Evolutionary conservation across 2,888 invertebrate genomes (phyloP).

Genomic region (Drosophila monieri): DNA sequence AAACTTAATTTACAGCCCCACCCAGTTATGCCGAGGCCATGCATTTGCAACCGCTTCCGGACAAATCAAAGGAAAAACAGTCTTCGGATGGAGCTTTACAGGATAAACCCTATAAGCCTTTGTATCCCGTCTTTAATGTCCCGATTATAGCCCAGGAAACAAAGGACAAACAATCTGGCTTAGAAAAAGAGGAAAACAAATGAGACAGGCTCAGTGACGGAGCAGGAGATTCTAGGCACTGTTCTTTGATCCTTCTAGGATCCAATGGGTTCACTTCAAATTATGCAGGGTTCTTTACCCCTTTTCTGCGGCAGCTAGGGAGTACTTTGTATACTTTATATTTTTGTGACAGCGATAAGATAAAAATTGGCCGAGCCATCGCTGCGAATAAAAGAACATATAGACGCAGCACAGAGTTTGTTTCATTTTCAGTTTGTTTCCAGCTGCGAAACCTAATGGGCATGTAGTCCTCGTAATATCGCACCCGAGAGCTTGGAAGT

Average conservation of each 20-base stretch:
- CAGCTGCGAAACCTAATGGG: constrained; percentile 27
- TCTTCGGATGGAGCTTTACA: constrained; percentile 11
- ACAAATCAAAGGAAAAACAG: constrained; percentile 27
- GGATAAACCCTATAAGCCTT: constrained; percentile 61
- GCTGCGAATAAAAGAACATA: constrained; percentile 10
- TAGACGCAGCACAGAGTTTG: constrained; percentile 39
- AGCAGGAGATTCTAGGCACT: not conserved
- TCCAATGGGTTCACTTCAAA: not conserved
- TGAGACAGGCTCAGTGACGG: not conserved
- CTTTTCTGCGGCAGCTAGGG: constrained; percentile 34
- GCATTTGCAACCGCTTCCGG: constrained; percentile 59
- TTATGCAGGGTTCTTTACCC: constrained; percentile 1
- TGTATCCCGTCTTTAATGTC: constrained; percentile 78
- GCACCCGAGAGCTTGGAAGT: constrained; percentile 28
- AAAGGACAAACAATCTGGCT: not conserved
- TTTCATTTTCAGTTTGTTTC: constrained; percentile 63
- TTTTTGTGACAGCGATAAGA: constrained; percentile 63
- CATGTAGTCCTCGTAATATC: constrained; percentile 31
- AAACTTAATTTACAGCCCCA: constrained; percentile 62
- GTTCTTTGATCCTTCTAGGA: not conserved
- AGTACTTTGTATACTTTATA: constrained; percentile 47
- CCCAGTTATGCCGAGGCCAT: constrained; percentile 81
- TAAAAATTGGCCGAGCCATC: constrained; percentile 48
- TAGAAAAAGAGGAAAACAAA: constrained; percentile 12
- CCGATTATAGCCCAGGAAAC: constrained; percentile 36